Percentiles rank a stretch among this genome's conserved stretches.
phyloP scores from a whole-genome alignment of 2,113 vertebrate genomes.

The Psilopsiagon aymara region DNA sequence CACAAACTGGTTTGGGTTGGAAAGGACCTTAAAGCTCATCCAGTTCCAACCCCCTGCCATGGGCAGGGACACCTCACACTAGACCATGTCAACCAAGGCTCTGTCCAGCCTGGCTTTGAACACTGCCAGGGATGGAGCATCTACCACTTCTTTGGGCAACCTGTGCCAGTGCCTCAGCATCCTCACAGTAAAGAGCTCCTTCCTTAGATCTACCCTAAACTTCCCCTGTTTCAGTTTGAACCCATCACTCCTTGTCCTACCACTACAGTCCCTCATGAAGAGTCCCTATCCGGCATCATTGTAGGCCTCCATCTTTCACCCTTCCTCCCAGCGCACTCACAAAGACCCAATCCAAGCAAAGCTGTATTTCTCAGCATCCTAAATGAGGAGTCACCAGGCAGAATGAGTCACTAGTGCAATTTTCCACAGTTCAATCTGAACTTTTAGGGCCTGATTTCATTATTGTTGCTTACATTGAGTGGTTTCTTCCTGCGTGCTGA shows the following conservation, averaged over 20 bases:
- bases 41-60: not conserved
- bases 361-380: not conserved
- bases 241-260: not conserved
- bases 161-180: not conserved
- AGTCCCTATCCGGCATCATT: not conserved
- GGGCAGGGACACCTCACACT: not conserved
- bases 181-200: not conserved
- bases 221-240: not conserved
- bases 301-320: not conserved
- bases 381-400: not conserved
- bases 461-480: not conserved
- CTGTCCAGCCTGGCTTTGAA: not conserved
- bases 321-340: not conserved
- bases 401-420: slow-evolving; percentile 4
- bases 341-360: not conserved
- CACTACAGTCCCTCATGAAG: not conserved
- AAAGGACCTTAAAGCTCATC: not conserved
- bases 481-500: not conserved
- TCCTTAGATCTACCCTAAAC: not conserved
- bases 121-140: not conserved
- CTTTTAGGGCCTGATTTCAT: not conserved
- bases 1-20: not conserved
- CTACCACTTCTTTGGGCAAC: not conserved
- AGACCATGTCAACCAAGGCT: no score
- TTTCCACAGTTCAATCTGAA: not conserved